Evolutionary conservation across 1,140 invertebrate species (phyloP), one percentile per base, ranked within the genome.

Genomic region (Caenorhabditis inopinata): DNA sequence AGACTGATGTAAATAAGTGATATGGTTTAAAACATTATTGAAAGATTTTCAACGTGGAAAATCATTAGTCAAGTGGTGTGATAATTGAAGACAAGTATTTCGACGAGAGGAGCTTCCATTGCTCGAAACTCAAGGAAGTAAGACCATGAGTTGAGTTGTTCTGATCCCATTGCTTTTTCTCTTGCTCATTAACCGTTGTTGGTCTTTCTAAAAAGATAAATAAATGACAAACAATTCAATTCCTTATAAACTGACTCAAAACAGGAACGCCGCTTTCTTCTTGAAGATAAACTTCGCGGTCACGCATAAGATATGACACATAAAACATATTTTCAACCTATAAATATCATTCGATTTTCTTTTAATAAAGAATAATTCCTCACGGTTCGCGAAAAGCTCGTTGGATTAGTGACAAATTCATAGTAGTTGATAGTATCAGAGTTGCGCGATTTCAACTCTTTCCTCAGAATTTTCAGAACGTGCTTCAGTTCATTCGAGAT

Each of bases 261-360:
- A 42, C 23, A 9, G 32, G 29, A 29, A 42, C n/a, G 3, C 32
- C 32, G 11, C 38, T 21, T 68, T 68, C 58, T 68, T 68, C 58
- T 1, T 38, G 23, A 0, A 68, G 12, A 12, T 29, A 68, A 11
- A 68, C n/a, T 4, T 35, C 32, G 2, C 58, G 32, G 23, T 68
- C 58, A 42, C 58, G 58, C 58, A 68, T 68, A 1, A 42, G 32
- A 38, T 68, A 68, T 2, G 58, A 68, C 16, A 68, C 58, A 21
- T 68, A 68, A n/a, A 68, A 68, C 58, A 68, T 68, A 21, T 68
- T 68, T 68, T 68, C 58, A 21, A 68, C 32, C 58, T 68, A 18
- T n/a, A 58, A 21, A 32, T 42, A 5, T 14, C 38, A 16, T 9
- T 16, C 29, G 4, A 32, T 11, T 32, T 6, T 58, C 32, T 5